These are phyloP conservation scores for Corydoras sp. DNA, from an alignment of 2,113 vertebrate genomes.

Conservation along the genomic window DNA sequence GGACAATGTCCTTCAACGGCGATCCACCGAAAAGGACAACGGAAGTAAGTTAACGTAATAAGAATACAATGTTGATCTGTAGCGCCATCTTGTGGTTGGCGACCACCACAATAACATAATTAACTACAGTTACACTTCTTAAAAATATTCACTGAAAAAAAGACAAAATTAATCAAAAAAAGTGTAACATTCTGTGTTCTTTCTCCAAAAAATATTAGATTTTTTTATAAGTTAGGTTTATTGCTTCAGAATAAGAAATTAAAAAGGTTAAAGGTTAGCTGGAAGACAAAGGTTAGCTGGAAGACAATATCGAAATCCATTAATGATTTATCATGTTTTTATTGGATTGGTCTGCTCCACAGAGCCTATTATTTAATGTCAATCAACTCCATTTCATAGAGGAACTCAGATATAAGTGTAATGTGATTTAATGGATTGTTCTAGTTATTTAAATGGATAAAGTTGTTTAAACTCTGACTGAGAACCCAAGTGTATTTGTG, in stretches of 20 bases:
- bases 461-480: neutral
- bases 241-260: conserved; percentile 21
- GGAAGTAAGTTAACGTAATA: too few species aligned
- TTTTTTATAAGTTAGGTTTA: neutral
- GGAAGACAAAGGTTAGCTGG: conserved; percentile 18
- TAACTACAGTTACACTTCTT: too few species aligned
- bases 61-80: neutral
- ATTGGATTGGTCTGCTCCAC: conserved; percentile 38
- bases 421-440: conserved; percentile 31
- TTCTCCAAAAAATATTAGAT: too few species aligned
- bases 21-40: too few species aligned
- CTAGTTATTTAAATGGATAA: conserved; percentile 23
- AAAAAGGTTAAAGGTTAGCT: conserved; percentile 30
- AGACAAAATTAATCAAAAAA: too few species aligned
- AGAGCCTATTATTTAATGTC: conserved; percentile 39
- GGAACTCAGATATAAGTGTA: conserved; percentile 7
- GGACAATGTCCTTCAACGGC: too few species aligned
- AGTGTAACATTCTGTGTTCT: too few species aligned
- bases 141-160: too few species aligned
- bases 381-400: conserved; percentile 22
- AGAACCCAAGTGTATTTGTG: neutral
- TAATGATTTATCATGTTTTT: conserved; percentile 33
- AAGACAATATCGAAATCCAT: conserved; percentile 21
- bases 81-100: conserved; percentile 18
- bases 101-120: too few species aligned